Conservation (phyloP, 2,888 invertebrate species). For the Sthenelais limicola region DNA sequence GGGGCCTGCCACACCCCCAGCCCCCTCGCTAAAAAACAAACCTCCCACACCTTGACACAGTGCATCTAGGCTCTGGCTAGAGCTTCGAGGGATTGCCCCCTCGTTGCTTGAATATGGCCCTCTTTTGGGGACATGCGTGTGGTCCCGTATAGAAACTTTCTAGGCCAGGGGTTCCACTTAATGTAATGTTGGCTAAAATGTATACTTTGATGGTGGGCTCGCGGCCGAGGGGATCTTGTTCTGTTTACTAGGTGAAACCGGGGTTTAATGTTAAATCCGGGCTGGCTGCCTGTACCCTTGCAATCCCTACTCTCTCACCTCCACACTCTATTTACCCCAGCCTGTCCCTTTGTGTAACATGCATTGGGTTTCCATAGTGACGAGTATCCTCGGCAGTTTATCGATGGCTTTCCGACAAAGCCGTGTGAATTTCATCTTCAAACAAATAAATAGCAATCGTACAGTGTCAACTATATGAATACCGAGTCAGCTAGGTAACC, state of each 20-base stretch:
- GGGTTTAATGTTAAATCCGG: neutral
- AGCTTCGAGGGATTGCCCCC: no score
- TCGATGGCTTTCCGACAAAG: slow-evolving; percentile 31
- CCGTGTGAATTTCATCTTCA: slow-evolving; percentile 37
- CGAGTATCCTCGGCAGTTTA: slow-evolving; percentile 40
- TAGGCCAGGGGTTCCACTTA: neutral
- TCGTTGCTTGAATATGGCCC: no score
- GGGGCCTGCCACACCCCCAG: slow-evolving; percentile 1
- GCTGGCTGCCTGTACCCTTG: neutral
- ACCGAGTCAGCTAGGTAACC: no score
- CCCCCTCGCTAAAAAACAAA: no score
- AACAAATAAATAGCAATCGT: slow-evolving; percentile 41
- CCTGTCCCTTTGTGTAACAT: slow-evolving; percentile 36
- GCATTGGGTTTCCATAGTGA: slow-evolving; percentile 40
- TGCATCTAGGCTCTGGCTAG: no score
- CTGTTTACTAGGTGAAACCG: neutral
- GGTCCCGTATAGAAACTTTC: no score
- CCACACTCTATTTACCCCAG: slow-evolving; percentile 16
- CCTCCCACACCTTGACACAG: no score
- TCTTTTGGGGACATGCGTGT: no score
- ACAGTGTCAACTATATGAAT: slow-evolving; percentile 18
- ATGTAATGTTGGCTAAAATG: slow-evolving; percentile 26
- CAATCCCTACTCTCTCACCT: slow-evolving; percentile 9
- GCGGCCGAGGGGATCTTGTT: neutral
- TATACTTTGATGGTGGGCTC: neutral